Conservation (phyloP, 2,797 vertebrate species). For the Ctenosaura bakeri region DNA sequence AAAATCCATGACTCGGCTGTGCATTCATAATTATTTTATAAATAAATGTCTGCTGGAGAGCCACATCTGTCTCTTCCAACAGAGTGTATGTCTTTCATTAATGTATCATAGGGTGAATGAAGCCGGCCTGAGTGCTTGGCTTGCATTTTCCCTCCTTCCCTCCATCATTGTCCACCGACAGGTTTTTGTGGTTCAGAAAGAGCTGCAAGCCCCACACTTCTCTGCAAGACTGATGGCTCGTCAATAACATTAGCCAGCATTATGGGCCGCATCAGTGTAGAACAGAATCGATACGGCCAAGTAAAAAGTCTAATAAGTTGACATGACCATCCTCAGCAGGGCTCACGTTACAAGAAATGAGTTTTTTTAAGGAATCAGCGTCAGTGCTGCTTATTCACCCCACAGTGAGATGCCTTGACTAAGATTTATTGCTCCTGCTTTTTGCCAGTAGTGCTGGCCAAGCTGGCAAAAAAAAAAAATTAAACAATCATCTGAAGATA, state of each 20-base stretch:
- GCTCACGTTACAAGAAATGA: slow-evolving; percentile 91
- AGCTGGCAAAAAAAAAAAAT: slow-evolving; percentile 41
- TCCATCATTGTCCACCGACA: slow-evolving; percentile 90
- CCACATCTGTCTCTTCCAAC: slow-evolving; percentile 77
- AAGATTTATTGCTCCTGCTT: slow-evolving; percentile 81
- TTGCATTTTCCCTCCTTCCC: slow-evolving; percentile 81
- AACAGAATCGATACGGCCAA: slow-evolving; percentile 94
- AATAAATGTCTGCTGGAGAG: slow-evolving; percentile 83
- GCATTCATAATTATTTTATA: slow-evolving; percentile 88
- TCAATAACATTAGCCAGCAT: slow-evolving; percentile 99
- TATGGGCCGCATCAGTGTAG: slow-evolving; percentile 91
- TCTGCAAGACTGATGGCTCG: slow-evolving; percentile 94
- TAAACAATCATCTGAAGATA: slow-evolving; percentile 71
- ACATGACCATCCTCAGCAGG: slow-evolving; percentile 87
- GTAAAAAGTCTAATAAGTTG: slow-evolving; percentile 93
- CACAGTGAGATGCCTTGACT: slow-evolving; percentile 77
- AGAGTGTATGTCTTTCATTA: slow-evolving; percentile 78
- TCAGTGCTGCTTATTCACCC: slow-evolving; percentile 81
- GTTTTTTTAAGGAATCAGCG: slow-evolving; percentile 90
- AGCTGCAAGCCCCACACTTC: slow-evolving; percentile 93
- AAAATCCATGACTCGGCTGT: slow-evolving; percentile 80
- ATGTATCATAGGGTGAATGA: slow-evolving; percentile 73
- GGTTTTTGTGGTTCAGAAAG: slow-evolving; percentile 87
- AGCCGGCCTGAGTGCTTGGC: slow-evolving; percentile 85
- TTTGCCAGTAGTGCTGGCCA: slow-evolving; percentile 67